Base-by-base conservation (phyloP, 2,113 vertebrate species). In the Lucifuga dentata region DNA sequence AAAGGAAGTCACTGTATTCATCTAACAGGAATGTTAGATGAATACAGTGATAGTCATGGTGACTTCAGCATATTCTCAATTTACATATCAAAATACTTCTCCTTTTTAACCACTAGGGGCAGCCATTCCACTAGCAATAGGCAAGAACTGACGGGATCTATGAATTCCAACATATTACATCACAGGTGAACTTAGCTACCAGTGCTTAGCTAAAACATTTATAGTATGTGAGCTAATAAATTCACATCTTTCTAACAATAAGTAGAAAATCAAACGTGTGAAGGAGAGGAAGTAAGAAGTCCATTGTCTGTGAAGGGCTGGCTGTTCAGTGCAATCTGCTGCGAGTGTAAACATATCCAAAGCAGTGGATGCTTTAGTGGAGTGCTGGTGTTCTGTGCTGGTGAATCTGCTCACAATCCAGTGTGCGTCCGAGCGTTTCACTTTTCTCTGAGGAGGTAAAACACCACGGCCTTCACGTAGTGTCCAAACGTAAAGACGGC, bases 381-480 rank as follows among this genome's bases (percentile, higher is more conserved):
- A 56, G 23, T 41, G 52, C 38, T 36, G 57, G n/a, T 10, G 49
- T 12, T 40, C 58, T 38, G 70, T 33, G 70, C 23, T 8, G 53
- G 20, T 36, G 52, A 50, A 55, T 51, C 46, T n/a, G 62, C 64
- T 45, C 23, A 17, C 49, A 53, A 24, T 64, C 39, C 67, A 57
- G 13, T 32, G 11, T 16, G 16, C 11, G 45, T n/a, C 20, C n/a
- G 12, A n/a, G 53, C 80, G 21, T 3, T 15, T 98, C 93, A 99
- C 90, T 96, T 96, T 85, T 99, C 98, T 0, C 95, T 93, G 70
- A 98, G 85, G 70, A 99, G 87, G 81, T 97, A 86, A 1, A 96
- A 94, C 90, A 98, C 92, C 5, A 93, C 67, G 1, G 95, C 91
- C 87, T 97, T 98, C 81, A 99, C 81, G 86, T 96, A 96, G 88